Evolutionary conservation across 1,140 invertebrate genomes (phyloP).

Genomic region (Zaprionus taronus): DNA sequence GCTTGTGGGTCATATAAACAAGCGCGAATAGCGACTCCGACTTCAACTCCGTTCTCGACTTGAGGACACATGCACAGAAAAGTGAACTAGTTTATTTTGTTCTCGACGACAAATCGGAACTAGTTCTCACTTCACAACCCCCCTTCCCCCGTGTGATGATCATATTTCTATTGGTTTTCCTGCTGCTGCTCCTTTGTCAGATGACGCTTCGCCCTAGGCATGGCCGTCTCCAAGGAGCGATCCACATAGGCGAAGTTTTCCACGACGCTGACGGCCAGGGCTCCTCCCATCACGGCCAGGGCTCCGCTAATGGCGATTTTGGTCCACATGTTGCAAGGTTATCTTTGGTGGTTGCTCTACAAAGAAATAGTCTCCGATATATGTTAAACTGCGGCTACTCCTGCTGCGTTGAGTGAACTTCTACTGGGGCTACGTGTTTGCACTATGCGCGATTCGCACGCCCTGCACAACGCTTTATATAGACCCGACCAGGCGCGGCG

Average conservation of each 20-base stretch:
- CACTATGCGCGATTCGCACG: slow-evolving; percentile 62
- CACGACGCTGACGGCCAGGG: slow-evolving; percentile 52
- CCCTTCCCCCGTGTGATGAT: background rate
- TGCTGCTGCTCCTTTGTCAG: slow-evolving; percentile 28
- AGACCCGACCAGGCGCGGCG: slow-evolving; percentile 2
- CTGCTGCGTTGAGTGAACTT: slow-evolving; percentile 7
- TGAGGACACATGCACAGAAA: background rate
- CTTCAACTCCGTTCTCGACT: background rate
- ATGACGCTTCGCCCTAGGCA: slow-evolving; percentile 57
- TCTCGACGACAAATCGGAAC: background rate
- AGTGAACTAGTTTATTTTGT: slow-evolving; percentile 29
- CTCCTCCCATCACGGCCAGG: slow-evolving; percentile 63
- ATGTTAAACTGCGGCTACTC: background rate
- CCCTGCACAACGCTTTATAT: slow-evolving; percentile 58
- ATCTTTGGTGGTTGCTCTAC: background rate
- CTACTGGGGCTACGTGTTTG: slow-evolving; percentile 31
- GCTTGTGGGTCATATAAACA: slow-evolving; percentile 25
- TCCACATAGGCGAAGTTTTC: slow-evolving; percentile 75
- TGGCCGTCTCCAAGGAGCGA: slow-evolving; percentile 63
- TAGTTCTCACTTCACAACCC: background rate
- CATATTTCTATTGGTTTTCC: no score
- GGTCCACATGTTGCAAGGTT: slow-evolving; percentile 58
- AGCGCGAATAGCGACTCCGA: slow-evolving; percentile 9
- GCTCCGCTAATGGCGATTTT: slow-evolving; percentile 63
- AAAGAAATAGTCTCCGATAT: background rate